Evolutionary conservation across 2,797 vertebrate species (phyloP).

Genomic region (Pangasius larnaudii): DNA sequence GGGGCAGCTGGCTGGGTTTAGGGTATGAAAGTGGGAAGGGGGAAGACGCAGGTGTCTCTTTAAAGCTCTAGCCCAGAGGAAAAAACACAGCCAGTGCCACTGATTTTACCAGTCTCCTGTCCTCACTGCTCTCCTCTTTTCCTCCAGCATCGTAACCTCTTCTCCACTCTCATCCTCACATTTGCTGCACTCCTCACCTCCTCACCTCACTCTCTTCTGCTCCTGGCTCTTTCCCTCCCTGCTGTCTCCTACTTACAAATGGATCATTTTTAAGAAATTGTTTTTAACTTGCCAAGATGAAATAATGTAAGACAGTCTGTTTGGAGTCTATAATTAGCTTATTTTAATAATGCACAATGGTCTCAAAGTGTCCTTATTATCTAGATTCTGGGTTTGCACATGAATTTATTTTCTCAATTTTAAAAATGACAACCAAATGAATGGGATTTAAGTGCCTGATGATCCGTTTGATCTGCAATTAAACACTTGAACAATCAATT

Average conservation of each 20-base stretch:
- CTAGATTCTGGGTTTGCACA: conserved; percentile 26
- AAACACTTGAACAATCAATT: conserved; percentile 48
- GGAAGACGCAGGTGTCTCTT: conserved; percentile 57
- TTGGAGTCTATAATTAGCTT: conserved; percentile 39
- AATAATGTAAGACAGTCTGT: conserved; percentile 11
- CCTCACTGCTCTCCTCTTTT: conserved; percentile 8
- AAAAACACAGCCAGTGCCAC: conserved; percentile 41
- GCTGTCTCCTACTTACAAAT: neutral
- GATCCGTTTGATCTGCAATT: conserved; percentile 39
- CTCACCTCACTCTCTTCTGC: conserved; percentile 17
- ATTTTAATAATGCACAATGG: conserved; percentile 26
- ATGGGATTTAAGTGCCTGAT: conserved; percentile 39
- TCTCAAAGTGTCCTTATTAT: conserved; percentile 28
- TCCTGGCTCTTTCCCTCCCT: neutral
- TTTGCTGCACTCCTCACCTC: conserved; percentile 7
- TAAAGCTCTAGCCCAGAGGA: conserved; percentile 50
- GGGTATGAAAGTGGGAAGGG: conserved; percentile 23
- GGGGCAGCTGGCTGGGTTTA: conserved; percentile 39
- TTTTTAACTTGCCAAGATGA: conserved; percentile 1
- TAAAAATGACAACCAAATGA: conserved; percentile 22
- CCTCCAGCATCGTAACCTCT: conserved; percentile 15
- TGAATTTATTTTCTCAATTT: conserved; percentile 35
- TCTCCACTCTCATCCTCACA: conserved; percentile 24
- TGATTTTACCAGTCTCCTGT: conserved; percentile 33
- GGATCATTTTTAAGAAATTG: conserved; percentile 1